Conservation (phyloP, 2,888 invertebrate genomes). For the Rhingia campestris region DNA sequence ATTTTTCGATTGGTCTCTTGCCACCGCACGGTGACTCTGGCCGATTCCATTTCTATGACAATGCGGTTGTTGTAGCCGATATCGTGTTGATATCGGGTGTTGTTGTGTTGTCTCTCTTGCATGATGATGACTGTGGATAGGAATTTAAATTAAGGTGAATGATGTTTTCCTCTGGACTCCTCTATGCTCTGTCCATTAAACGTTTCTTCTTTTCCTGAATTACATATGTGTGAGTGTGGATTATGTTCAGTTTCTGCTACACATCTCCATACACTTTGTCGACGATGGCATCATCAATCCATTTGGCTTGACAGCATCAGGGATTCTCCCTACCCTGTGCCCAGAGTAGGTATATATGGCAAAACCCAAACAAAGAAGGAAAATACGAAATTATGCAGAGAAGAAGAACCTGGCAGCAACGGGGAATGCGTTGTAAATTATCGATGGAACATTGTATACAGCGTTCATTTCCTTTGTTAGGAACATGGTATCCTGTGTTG, state of each 20-base stretch:
- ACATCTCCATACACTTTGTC: constrained; percentile 9
- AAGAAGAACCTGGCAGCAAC: constrained; percentile 28
- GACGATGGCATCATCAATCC: constrained; percentile 70
- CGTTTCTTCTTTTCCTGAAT: constrained; percentile 38
- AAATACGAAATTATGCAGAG: constrained; percentile 61
- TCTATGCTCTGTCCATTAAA: constrained; percentile 30
- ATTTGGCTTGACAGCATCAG: constrained; percentile 62
- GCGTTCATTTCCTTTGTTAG: constrained; percentile 66
- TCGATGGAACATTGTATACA: constrained; percentile 64
- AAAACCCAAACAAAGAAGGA: constrained; percentile 56
- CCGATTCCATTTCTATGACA: constrained; percentile 63
- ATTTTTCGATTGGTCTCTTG: constrained; percentile 38
- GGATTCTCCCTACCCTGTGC: constrained; percentile 29
- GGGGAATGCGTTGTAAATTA: constrained; percentile 50
- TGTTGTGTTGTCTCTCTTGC: constrained; percentile 23
- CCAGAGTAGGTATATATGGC: constrained; percentile 29
- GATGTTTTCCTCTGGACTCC: constrained; percentile 53
- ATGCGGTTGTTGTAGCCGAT: constrained; percentile 38
- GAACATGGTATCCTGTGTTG: constrained; percentile 57
- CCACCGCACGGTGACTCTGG: constrained; percentile 8
- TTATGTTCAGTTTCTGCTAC: constrained; percentile 22
- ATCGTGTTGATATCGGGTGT: constrained; percentile 26
- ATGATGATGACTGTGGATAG: constrained; percentile 56
- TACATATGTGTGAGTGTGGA: constrained; percentile 4
- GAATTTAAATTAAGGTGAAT: constrained; percentile 69